A percentile compares a stretch with the other conserved stretches of the same genome.
phyloP scores from a whole-genome alignment of 1,140 invertebrate genomes.

The Cephus cinctus region DNA sequence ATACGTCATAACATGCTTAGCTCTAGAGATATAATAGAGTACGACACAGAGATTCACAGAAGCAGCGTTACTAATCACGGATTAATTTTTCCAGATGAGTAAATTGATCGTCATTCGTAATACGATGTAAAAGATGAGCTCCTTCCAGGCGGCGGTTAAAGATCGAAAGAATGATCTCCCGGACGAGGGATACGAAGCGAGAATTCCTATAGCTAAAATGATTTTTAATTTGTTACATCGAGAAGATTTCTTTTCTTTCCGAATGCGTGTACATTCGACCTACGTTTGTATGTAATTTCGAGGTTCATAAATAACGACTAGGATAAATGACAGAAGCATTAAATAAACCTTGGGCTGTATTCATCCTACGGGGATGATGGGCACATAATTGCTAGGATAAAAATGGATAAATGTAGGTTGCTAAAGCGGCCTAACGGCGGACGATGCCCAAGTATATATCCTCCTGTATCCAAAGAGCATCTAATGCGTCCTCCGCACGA shows the following conservation, averaged over 20 bases:
- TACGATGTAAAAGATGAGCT: too few relatives aligned
- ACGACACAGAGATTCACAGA: too few relatives aligned
- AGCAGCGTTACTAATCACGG: too few relatives aligned
- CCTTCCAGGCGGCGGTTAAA: too few relatives aligned
- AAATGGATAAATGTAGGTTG: constrained; percentile 19
- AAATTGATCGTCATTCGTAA: too few relatives aligned
- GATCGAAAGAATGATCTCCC: not conserved
- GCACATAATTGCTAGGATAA: constrained; percentile 23
- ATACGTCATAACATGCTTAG: too few relatives aligned
- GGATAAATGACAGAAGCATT: constrained; percentile 19
- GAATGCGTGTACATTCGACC: too few relatives aligned
- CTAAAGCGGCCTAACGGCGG: not conserved
- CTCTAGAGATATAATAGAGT: too few relatives aligned
- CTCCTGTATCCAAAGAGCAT: constrained; percentile 17
- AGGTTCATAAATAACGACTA: not conserved
- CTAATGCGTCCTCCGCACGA: constrained; percentile 18
- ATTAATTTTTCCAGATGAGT: too few relatives aligned
- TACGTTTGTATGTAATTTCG: not conserved
- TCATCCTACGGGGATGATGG: constrained; percentile 22
- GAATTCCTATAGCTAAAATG: not conserved
- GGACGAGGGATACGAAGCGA: not conserved
- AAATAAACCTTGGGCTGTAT: constrained; percentile 16
- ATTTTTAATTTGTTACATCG: not conserved
- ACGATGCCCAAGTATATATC: not conserved
- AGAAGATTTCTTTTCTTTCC: too few relatives aligned